A percentile compares a stretch with the other conserved stretches of the same genome.
These are phyloP conservation scores for Momotus momota DNA, from an alignment of 2,797 vertebrate genomes.

Conservation along the genomic window DNA sequence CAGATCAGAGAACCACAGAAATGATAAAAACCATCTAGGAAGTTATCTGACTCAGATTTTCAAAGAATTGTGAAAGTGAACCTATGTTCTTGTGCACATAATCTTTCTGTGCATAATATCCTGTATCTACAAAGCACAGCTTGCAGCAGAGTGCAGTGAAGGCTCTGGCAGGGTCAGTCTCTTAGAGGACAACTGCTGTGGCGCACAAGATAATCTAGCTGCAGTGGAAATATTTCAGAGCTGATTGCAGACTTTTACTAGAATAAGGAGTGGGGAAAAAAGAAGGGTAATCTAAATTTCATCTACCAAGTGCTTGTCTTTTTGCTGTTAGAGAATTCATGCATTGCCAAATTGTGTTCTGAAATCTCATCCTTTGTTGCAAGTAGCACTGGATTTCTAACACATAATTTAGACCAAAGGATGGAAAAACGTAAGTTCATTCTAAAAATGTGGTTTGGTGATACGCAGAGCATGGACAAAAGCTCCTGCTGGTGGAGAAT, in stretches of 20 bases:
- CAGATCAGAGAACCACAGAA: neutral
- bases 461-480: neutral
- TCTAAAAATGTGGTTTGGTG: neutral
- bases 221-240: conserved; percentile 4
- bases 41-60: neutral
- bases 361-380: neutral
- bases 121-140: neutral
- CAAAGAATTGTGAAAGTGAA: neutral
- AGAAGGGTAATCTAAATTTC: neutral
- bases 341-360: neutral
- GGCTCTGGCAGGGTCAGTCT: neutral
- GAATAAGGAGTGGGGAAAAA: neutral
- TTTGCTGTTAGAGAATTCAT: neutral
- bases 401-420: neutral
- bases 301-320: neutral
- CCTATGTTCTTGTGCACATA: neutral
- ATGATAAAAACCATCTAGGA: neutral
- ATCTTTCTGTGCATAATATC: neutral
- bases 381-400: neutral
- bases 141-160: neutral
- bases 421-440: neutral
- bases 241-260: neutral
- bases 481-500: neutral
- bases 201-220: conserved; percentile 20
- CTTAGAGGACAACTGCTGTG: neutral